Evolutionary conservation across 2,888 invertebrate genomes (phyloP), one percentile per base, ranked within the genome.

Genomic region (Strigamia transsilvanica): DNA sequence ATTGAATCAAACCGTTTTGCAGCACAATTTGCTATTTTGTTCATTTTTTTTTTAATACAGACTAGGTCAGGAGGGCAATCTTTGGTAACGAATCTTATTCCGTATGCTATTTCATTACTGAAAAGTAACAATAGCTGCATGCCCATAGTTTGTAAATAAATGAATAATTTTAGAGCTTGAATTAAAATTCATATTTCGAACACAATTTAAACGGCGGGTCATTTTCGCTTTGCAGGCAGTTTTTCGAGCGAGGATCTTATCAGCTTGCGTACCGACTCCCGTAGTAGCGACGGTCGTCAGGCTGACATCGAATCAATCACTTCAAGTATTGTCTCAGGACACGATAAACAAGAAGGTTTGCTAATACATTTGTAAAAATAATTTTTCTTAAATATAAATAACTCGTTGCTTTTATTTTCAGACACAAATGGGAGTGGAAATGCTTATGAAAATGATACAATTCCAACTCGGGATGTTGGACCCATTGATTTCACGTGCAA

Each of bases 191-290:
- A 51, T 18, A 10, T 51, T 51, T 51, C 0, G 6, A 6, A 18
- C 3, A 0, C 51, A 51, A 10, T 51, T 18, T 51, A 51, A 51
- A 10, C 2, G 2, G 6, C 38, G n/a, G 46, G 0, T 66, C 1
- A 21, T 66, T 12, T 66, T 66, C 23, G 10, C 18, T 46, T 80
- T 80, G 2, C 38, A 80, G 80, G 80, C 27, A 80, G 80, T 80
- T 80, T 56, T 61, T 80, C 80, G 32, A 80, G 80, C 51, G 80
- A 80, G 21, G 80, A 80, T 80, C 46, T 80, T 80, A 56, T 61
- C 32, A 80, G 80, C 56, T 41, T 80, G 32, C 80, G 61, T 27
- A 42, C 80, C 10, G 80, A 80, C 12, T 80, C 80, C 56, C 80
- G 61, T 61, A 80, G 61, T 21, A 80, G 80, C 15, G 80, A 80